Percentiles rank a stretch among this genome's conserved stretches.
These are phyloP conservation scores for Drosophila sordidula DNA, from an alignment of 2,888 invertebrate species.

Conservation along the genomic window DNA sequence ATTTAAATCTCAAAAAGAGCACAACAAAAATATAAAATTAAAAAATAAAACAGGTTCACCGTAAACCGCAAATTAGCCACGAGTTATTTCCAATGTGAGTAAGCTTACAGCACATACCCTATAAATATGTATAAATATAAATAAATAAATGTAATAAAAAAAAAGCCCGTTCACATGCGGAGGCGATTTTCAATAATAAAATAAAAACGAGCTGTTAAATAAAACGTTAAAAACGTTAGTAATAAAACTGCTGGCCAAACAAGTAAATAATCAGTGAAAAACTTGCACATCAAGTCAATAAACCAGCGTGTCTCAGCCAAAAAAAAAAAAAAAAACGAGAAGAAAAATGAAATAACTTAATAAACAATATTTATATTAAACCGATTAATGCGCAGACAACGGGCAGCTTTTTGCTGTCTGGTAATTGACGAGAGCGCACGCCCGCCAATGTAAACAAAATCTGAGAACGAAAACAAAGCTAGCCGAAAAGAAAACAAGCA, in stretches of 20 bases:
- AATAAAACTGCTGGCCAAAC: constrained; percentile 6
- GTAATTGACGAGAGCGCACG: constrained; percentile 52
- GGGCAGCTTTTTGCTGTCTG: constrained; percentile 11
- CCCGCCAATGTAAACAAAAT: constrained; percentile 55
- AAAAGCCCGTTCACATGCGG: constrained; percentile 9
- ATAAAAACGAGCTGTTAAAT: constrained; percentile 11
- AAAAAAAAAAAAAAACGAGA: constrained; percentile 9
- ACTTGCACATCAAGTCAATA: constrained; percentile 16
- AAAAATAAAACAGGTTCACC: constrained; percentile 44
- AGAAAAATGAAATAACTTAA: constrained; percentile 38
- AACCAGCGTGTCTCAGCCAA: constrained; percentile 17
- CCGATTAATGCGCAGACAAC: constrained; percentile 13
- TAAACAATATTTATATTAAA: constrained; percentile 39
- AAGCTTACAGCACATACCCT: constrained; percentile 7
- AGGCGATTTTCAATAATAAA: constrained; percentile 6
- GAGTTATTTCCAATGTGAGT: constrained; percentile 31
- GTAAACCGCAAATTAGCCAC: constrained; percentile 40
- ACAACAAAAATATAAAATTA: background rate
- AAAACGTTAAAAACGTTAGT: constrained; percentile 9
- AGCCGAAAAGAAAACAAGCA: constrained; percentile 30
- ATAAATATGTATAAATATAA: constrained; percentile 1
- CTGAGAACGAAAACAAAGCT: constrained; percentile 34
- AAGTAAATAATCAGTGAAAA: constrained; percentile 26
- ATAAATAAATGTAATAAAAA: constrained; percentile 2
- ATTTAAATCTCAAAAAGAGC: constrained; percentile 25